Evolutionary conservation across 2,888 invertebrate genomes (phyloP).

Genomic region (Gandaritis pyraliata): DNA sequence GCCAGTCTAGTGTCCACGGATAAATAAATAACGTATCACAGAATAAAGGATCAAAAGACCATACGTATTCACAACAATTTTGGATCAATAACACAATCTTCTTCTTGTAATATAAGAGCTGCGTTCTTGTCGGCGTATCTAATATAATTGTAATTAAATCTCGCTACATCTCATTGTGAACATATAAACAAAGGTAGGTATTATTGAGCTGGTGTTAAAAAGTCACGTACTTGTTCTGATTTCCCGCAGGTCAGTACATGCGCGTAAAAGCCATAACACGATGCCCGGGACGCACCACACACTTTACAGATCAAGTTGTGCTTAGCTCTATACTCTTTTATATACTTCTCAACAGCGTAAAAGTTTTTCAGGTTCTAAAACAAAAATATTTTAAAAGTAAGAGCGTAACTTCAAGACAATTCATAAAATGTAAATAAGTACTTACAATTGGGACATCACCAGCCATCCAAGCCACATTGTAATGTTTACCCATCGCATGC

Average conservation of each 20-base stretch:
- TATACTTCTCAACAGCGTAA: constrained; percentile 69
- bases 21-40: too few species aligned
- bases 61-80: too few species aligned
- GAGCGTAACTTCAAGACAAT: background rate
- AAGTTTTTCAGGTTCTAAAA: constrained; percentile 83
- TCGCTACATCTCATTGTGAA: too few species aligned
- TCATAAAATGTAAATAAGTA: constrained; percentile 18
- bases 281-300: constrained; percentile 80
- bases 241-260: constrained; percentile 86
- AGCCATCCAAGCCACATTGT: constrained; percentile 66
- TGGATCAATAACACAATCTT: too few species aligned
- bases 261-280: constrained; percentile 84
- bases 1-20: too few species aligned
- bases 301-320: constrained; percentile 80
- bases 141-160: too few species aligned
- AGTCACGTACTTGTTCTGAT: constrained; percentile 27
- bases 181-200: too few species aligned
- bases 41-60: too few species aligned
- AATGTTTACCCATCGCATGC: constrained; percentile 64
- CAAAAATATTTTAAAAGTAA: constrained; percentile 1
- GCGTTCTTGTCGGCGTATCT: too few species aligned
- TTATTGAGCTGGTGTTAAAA: too few species aligned
- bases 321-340: constrained; percentile 71
- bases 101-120: too few species aligned
- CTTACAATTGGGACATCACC: constrained; percentile 66